Evolutionary conservation across 2,888 invertebrate genomes (phyloP).

Genomic region (Eristalis pertinax): DNA sequence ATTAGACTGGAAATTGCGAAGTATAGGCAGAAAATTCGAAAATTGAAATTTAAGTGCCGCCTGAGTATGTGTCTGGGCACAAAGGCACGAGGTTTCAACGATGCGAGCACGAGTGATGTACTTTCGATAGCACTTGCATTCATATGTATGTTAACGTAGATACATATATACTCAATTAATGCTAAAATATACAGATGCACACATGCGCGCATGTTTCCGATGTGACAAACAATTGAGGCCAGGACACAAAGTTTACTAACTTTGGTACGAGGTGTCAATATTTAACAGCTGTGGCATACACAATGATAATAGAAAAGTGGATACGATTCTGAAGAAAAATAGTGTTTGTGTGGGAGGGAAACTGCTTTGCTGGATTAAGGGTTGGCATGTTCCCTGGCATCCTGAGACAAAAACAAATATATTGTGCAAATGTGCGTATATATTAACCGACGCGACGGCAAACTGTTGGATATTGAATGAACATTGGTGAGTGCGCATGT

Average conservation of each 20-base stretch:
- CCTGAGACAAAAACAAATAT: neutral
- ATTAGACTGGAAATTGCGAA: neutral
- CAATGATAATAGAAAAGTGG: conserved; percentile 70
- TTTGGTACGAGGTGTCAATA: conserved; percentile 64
- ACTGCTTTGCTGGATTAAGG: neutral
- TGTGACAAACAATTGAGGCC: neutral
- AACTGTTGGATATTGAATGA: neutral
- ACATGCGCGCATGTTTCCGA: neutral
- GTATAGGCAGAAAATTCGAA: neutral
- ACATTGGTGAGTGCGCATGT: neutral
- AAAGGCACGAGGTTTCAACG: too few species aligned
- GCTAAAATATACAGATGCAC: neutral
- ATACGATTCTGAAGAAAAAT: conserved; percentile 40
- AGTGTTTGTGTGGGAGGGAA: neutral
- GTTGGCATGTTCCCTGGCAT: neutral
- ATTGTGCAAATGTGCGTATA: neutral
- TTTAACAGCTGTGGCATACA: conserved; percentile 71
- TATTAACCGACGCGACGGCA: neutral
- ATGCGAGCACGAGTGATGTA: too few species aligned
- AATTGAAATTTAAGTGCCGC: neutral
- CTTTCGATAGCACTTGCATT: too few species aligned
- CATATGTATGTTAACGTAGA: neutral
- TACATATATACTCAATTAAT: neutral
- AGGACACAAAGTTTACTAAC: conserved; percentile 30
- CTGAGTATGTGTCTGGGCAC: too few species aligned